Evolutionary conservation across 2,888 invertebrate species (phyloP).

Genomic region (Acronicta psi): DNA sequence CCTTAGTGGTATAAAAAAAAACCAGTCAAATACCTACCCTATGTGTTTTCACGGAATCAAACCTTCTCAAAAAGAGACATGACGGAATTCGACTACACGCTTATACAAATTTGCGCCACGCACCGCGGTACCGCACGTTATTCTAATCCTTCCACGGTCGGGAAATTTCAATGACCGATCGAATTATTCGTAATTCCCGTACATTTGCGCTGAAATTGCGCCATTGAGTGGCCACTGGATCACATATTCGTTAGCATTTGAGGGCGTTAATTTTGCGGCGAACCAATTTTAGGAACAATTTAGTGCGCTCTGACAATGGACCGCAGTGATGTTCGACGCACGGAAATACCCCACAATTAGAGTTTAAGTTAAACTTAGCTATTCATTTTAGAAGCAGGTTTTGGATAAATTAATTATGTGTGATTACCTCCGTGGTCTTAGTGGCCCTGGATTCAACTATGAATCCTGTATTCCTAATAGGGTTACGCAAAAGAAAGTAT

Average conservation of each 20-base stretch:
- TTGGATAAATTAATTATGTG: no score
- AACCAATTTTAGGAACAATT: slow-evolving; percentile 63
- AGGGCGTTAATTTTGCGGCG: slow-evolving; percentile 64
- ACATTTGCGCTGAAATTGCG: slow-evolving; percentile 48
- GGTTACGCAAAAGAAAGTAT: no score
- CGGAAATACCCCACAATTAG: slow-evolving; percentile 26
- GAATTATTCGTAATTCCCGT: slow-evolving; percentile 47
- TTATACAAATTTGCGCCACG: slow-evolving; percentile 6
- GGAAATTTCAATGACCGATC: slow-evolving; percentile 40
- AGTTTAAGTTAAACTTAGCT: slow-evolving; percentile 29
- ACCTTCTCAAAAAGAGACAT: no score
- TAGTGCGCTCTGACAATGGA: slow-evolving; percentile 47
- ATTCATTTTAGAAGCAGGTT: neutral
- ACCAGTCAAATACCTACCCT: no score
- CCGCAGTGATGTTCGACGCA: slow-evolving; percentile 13
- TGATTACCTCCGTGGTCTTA: no score
- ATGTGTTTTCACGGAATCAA: no score
- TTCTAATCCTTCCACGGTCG: slow-evolving; percentile 32
- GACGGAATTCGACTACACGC: no score
- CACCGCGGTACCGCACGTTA: slow-evolving; percentile 18
- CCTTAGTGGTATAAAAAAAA: no score
- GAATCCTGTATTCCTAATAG: no score
- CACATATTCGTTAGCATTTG: slow-evolving; percentile 66
- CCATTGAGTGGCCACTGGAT: slow-evolving; percentile 48
- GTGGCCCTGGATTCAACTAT: no score